A percentile compares a stretch with the other conserved stretches of the same genome.
Conservation (phyloP, 1,140 invertebrate genomes). For the Orchestia grillus region DNA sequence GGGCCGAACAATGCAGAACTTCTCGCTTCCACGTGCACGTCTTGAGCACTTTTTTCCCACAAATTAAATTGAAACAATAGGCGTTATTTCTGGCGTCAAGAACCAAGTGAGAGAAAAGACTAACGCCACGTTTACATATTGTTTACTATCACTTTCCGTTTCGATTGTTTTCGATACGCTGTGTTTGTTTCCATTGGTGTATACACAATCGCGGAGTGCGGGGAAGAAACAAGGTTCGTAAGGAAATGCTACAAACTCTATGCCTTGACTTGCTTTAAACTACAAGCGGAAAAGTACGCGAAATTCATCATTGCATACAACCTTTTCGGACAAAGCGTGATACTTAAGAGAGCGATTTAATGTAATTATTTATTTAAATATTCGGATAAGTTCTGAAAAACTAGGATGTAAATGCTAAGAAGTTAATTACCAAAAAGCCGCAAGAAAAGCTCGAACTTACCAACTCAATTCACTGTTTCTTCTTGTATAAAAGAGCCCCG, state of each 20-base stretch:
- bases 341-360: too few species aligned
- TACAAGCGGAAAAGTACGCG: background rate
- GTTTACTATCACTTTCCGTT: background rate
- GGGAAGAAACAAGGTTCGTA: background rate
- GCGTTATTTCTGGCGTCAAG: background rate
- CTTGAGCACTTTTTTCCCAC: background rate
- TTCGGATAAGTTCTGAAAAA: too few species aligned
- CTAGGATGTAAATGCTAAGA: too few species aligned
- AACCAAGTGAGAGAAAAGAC: background rate
- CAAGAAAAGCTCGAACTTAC: background rate
- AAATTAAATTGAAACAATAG: background rate
- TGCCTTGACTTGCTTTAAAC: background rate
- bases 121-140: background rate
- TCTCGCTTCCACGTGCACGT: background rate
- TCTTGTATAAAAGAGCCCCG: background rate
- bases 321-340: too few species aligned
- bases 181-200: background rate
- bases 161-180: background rate
- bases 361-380: too few species aligned
- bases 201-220: background rate
- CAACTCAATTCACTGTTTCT: background rate
- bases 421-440: too few species aligned
- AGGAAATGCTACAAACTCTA: background rate
- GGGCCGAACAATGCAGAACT: background rate
- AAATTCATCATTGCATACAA: background rate